Evolutionary conservation across 2,797 vertebrate genomes (phyloP).

Genomic region (Austrolebias charrua): DNA sequence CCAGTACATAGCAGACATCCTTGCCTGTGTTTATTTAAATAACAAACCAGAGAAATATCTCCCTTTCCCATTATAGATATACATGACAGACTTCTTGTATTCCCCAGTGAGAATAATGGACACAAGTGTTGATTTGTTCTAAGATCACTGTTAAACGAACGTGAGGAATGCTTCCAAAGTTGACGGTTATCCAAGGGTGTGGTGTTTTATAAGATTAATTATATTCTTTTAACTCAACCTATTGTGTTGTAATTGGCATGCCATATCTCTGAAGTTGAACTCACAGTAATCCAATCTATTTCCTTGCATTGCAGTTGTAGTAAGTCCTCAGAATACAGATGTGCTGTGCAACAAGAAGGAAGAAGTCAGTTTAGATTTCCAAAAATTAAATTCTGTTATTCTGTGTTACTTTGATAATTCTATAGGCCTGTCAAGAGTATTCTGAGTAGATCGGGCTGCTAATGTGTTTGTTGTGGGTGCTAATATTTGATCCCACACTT

Average conservation of each 20-base stretch:
- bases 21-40: conserved; percentile 71
- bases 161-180: conserved; percentile 36
- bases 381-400: conserved; percentile 60
- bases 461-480: conserved; percentile 91
- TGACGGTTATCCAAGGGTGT: conserved; percentile 42
- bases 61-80: conserved; percentile 57
- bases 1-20: conserved; percentile 73
- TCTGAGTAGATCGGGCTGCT: conserved; percentile 81
- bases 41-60: conserved; percentile 69
- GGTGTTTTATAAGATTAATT: conserved; percentile 35
- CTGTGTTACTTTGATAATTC: conserved; percentile 72
- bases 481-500: conserved; percentile 84
- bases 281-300: conserved; percentile 56
- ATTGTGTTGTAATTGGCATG: conserved; percentile 52
- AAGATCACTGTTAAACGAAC: conserved; percentile 35
- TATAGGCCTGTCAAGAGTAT: conserved; percentile 74
- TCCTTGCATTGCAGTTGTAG: conserved; percentile 28
- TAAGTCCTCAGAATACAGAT: conserved; percentile 44
- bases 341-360: conserved; percentile 40
- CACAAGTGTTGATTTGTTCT: conserved; percentile 50
- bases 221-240: conserved; percentile 35
- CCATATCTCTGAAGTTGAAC: conserved; percentile 31
- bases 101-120: conserved; percentile 48
- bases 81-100: conserved; percentile 37
- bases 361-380: conserved; percentile 68